Percentiles rank a stretch among this genome's conserved stretches.
These are phyloP conservation scores for Calyptommatus sinebrachiatus DNA, from an alignment of 2,113 vertebrate genomes.

Conservation along the genomic window DNA sequence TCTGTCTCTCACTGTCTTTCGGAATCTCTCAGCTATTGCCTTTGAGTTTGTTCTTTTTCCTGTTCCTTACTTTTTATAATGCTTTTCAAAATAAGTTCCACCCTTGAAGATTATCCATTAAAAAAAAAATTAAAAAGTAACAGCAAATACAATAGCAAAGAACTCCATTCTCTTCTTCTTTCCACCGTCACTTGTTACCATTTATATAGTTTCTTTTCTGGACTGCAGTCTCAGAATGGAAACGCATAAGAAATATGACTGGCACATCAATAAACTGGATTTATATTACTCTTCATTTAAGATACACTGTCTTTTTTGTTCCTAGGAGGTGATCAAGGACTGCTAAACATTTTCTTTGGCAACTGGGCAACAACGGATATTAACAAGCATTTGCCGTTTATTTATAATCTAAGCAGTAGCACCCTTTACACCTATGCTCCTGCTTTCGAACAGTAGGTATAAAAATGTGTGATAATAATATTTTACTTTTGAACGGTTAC, in stretches of 20 bases:
- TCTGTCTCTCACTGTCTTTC: no score
- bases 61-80: no score
- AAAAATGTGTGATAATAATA: not conserved
- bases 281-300: not conserved
- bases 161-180: no score
- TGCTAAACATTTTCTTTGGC: slow-evolving; percentile 80
- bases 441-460: slow-evolving; percentile 81
- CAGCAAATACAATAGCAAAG: no score
- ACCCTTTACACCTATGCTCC: slow-evolving; percentile 74
- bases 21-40: no score
- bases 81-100: no score
- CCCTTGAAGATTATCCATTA: no score
- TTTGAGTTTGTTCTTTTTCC: no score
- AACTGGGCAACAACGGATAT: slow-evolving; percentile 75
- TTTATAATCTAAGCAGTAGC: slow-evolving; percentile 78
- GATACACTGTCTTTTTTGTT: not conserved
- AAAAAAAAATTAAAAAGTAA: no score
- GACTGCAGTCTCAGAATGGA: not conserved
- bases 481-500: not conserved
- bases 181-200: not conserved
- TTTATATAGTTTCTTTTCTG: not conserved
- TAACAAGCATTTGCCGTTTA: slow-evolving; percentile 77
- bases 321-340: slow-evolving; percentile 86
- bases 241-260: slow-evolving; percentile 14
- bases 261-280: not conserved